These are phyloP conservation scores for Potorous gilbertii DNA, from an alignment of 2,797 vertebrate species.

Conservation along the genomic window DNA sequence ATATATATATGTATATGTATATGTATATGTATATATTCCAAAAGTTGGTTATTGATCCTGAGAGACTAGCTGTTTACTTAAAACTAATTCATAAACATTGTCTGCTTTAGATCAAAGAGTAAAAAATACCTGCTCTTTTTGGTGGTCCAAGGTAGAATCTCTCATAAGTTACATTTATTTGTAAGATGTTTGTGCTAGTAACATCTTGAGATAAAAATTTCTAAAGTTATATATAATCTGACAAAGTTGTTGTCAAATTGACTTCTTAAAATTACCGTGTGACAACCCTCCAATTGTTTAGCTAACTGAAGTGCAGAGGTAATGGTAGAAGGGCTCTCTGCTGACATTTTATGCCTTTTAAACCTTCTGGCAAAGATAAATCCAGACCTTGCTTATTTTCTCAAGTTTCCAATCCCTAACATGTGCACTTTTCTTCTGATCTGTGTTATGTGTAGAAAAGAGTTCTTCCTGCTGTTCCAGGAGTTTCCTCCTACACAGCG, in stretches of 20 bases:
- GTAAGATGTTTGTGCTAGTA: conserved; percentile 54
- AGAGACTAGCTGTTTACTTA: conserved; percentile 8
- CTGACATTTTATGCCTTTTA: conserved; percentile 7
- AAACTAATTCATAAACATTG: conserved; percentile 44
- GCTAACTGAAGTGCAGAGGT: conserved; percentile 49
- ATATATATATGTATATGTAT: neutral
- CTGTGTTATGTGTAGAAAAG: conserved; percentile 42
- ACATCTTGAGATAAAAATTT: conserved; percentile 59
- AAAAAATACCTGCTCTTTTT: neutral
- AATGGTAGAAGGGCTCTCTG: conserved; percentile 46
- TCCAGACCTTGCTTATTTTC: conserved; percentile 29
- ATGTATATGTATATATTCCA: neutral
- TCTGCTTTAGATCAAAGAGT: neutral
- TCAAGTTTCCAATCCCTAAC: conserved; percentile 17
- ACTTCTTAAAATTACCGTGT: conserved; percentile 52
- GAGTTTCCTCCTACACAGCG: neutral
- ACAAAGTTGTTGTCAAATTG: conserved; percentile 58
- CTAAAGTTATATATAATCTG: conserved; percentile 46
- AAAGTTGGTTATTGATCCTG: neutral
- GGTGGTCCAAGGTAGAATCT: neutral
- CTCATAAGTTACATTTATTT: conserved; percentile 56
- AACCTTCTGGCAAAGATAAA: conserved; percentile 40
- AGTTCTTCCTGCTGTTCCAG: conserved; percentile 52
- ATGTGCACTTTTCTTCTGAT: conserved; percentile 54
- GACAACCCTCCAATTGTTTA: conserved; percentile 58